Percentiles rank a stretch among this genome's conserved stretches.
phyloP scores from a whole-genome alignment of 2,113 vertebrate species.

The Vulpes lagopus region DNA sequence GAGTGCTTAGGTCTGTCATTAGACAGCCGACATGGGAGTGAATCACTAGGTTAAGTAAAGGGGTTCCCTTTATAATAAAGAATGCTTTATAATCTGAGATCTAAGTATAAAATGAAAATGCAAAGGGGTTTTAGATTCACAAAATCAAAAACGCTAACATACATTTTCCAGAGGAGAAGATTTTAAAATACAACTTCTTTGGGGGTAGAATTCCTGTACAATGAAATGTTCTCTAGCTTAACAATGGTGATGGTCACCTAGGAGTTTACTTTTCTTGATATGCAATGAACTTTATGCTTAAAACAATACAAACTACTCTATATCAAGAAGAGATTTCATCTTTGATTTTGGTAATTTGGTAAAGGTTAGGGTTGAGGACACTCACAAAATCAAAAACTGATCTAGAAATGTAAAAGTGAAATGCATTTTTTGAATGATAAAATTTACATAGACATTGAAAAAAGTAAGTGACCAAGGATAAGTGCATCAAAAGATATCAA shows the following conservation, averaged over 20 bases:
- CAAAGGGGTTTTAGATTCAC: background rate
- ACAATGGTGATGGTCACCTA: background rate
- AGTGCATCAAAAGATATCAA: background rate
- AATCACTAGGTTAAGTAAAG: background rate
- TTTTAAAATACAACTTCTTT: background rate
- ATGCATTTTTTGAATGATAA: background rate
- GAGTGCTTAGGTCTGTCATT: background rate
- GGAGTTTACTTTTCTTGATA: background rate
- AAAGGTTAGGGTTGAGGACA: background rate
- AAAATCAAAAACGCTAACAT: background rate
- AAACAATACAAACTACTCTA: background rate
- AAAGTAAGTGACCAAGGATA: background rate
- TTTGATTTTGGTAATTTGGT: slow-evolving; percentile 18
- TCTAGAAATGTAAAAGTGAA: background rate
- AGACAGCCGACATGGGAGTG: no score
- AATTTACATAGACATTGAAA: background rate
- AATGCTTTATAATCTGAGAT: background rate
- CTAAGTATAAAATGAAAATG: background rate
- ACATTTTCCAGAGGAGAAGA: background rate
- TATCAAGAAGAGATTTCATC: background rate
- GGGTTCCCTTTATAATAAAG: background rate
- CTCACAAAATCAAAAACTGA: background rate
- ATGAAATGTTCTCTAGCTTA: background rate
- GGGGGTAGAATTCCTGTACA: background rate
- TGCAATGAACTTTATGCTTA: background rate